Evolutionary conservation across 2,797 vertebrate species (phyloP).

Genomic region (Enteromius treurensis): DNA sequence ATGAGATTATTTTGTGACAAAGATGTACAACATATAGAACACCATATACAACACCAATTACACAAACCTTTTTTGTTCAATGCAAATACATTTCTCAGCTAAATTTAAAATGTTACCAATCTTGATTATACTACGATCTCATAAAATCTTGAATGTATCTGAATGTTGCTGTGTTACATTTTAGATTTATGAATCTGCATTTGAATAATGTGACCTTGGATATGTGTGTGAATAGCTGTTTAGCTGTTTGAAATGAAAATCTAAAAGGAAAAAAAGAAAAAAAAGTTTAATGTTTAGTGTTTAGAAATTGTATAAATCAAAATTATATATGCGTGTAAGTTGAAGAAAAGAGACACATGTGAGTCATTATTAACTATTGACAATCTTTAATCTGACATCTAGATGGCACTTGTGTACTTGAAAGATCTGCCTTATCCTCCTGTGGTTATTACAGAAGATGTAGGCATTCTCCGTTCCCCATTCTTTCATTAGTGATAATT

Average conservation of each 20-base stretch:
- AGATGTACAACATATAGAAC: neutral
- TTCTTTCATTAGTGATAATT: neutral
- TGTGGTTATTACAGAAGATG: neutral
- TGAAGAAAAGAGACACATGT: neutral
- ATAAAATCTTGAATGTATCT: neutral
- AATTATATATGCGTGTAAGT: neutral
- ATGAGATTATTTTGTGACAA: neutral
- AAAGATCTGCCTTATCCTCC: neutral
- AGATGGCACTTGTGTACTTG: slow-evolving; percentile 24
- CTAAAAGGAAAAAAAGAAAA: neutral
- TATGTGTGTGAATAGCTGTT: neutral
- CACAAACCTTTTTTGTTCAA: neutral
- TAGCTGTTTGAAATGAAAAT: neutral
- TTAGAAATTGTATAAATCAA: neutral
- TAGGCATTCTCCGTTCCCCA: neutral
- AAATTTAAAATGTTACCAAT: neutral
- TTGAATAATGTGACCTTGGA: neutral
- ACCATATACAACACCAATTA: neutral
- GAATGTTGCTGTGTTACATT: neutral
- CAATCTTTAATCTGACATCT: neutral
- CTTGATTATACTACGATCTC: neutral
- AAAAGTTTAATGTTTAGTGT: neutral
- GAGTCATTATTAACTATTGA: neutral
- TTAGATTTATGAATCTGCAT: neutral
- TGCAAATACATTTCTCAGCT: too few species aligned